Base-by-base conservation (phyloP, 2,113 vertebrate species). In the Sebastes fasciatus region DNA sequence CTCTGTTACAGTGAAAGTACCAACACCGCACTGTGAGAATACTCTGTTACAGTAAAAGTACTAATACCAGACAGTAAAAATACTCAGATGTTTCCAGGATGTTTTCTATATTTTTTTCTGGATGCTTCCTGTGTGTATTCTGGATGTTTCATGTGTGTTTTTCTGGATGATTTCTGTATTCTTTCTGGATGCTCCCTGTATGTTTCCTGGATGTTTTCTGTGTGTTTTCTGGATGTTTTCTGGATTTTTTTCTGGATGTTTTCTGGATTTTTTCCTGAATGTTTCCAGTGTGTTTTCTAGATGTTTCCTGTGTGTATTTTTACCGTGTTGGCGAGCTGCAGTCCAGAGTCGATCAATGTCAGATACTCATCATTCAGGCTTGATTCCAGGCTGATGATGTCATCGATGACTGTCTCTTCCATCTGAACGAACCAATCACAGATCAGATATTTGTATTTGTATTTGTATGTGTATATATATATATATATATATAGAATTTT, bases 361-460 rank as follows among this genome's bases (percentile, higher is more conserved):
- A 97, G 93, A 79, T 96, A 96, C 55, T 97, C 96, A 1, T 98
- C 96, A 0, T 96, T 98, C 80, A 96, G 94, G 90, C 97, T 97
- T 7, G 97, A 98, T 70, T 98, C 97, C 89, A 98, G 90, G 91
- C 97, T 97, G 91, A 98, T 97, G 92, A 98, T 96, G 91, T 97
- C 97, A 94, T 97, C 95, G 2, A 98, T 97, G 73, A 98, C 95
- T 0, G 79, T 61, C 46, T 96, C 96, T 70, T 97, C 96, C 62
- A 97, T 96, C 97, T 98, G 85, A 55, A 86, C 10, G 13, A 46
- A 77, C 75, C 79, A 88, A 75, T 84, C 70, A 84, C 14, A 84
- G 52, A 54, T 8, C 17, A 79, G 60, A 12, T 68, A 21, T 40
- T 3, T 8, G 21, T 8, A 57, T 5, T 21, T 26, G 26, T 26